phyloP scores from a whole-genome alignment of 2,888 invertebrate species.

The Aphidoletes aphidimyza region DNA sequence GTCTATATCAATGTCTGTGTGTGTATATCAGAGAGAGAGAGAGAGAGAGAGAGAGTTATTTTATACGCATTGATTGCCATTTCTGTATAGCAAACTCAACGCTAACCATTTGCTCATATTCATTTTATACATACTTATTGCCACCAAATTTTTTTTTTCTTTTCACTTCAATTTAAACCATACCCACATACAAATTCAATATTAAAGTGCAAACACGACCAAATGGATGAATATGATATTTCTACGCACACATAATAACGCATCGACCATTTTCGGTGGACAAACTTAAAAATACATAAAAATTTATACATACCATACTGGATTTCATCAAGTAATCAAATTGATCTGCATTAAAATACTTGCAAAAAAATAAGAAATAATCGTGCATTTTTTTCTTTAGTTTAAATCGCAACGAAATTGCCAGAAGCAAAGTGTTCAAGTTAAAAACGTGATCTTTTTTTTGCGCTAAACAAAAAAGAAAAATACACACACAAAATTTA shows the following conservation, averaged over 20 bases:
- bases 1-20: neutral
- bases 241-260: slow-evolving; percentile 40
- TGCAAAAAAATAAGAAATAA: neutral
- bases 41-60: no score
- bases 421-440: neutral
- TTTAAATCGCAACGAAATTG: neutral
- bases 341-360: neutral
- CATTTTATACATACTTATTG: neutral
- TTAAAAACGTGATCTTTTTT: no score
- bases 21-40: no score
- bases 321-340: no score
- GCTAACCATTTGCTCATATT: slow-evolving; percentile 12
- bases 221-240: slow-evolving; percentile 43
- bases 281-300: neutral
- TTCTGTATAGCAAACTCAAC: neutral
- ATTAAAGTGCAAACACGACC: neutral
- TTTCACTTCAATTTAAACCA: neutral
- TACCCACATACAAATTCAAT: neutral
- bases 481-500: no score
- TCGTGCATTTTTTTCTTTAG: no score
- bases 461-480: neutral
- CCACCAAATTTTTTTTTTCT: no score
- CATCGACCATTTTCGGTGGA: slow-evolving; percentile 34
- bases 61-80: slow-evolving; percentile 20
- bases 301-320: neutral